Conservation (phyloP, 2,113 vertebrate species). For the Nyctibius bracteatus region DNA sequence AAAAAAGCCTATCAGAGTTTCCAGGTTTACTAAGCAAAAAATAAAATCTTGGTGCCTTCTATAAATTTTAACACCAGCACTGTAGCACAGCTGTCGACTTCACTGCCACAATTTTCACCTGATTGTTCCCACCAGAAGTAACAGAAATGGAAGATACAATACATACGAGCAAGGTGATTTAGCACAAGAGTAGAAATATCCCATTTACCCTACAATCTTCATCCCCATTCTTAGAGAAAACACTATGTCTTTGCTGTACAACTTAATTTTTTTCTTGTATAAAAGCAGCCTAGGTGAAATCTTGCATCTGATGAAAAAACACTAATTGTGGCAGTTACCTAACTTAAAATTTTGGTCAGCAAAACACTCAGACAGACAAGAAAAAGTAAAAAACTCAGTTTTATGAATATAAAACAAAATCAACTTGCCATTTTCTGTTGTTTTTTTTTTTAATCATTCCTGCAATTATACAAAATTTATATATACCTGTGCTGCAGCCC, state of each 20-base stretch:
- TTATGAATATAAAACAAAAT: background rate
- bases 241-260: background rate
- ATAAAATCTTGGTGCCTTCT: background rate
- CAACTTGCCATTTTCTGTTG: background rate
- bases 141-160: background rate
- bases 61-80: background rate
- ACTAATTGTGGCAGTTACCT: background rate
- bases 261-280: background rate
- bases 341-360: background rate
- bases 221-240: background rate
- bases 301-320: background rate
- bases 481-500: conserved; percentile 95
- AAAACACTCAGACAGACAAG: background rate
- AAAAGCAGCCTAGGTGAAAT: background rate
- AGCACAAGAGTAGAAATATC: background rate
- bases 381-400: background rate
- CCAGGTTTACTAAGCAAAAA: background rate
- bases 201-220: background rate
- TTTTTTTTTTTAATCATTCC: background rate
- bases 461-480: background rate
- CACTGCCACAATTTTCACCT: background rate
- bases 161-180: background rate
- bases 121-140: background rate
- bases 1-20: background rate
- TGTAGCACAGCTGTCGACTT: background rate